A percentile compares a stretch with the other conserved stretches of the same genome.
Conservation (phyloP, 2,113 vertebrate genomes). For the Calonectris borealis region DNA sequence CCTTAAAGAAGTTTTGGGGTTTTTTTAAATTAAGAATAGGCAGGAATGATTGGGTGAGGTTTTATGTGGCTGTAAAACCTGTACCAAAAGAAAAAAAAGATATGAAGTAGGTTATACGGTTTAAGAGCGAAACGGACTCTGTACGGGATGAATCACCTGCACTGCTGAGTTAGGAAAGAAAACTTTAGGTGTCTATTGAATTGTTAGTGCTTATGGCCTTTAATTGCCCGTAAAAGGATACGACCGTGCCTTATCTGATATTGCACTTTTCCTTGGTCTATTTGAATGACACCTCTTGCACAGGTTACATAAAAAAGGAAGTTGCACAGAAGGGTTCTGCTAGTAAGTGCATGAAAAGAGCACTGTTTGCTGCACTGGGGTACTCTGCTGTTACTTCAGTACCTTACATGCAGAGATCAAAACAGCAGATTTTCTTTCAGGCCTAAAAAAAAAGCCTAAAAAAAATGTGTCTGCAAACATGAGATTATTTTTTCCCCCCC, state of each 20-base stretch:
- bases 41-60: neutral
- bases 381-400: neutral
- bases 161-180: neutral
- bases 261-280: conserved; percentile 11
- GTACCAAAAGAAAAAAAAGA: neutral
- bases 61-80: neutral
- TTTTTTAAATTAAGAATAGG: neutral
- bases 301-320: neutral
- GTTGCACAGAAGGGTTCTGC: neutral
- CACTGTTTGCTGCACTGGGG: neutral
- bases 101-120: rapidly evolving
- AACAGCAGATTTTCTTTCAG: neutral
- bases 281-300: neutral
- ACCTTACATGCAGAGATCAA: neutral
- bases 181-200: neutral
- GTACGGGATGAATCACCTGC: neutral
- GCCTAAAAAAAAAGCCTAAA: neutral
- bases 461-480: neutral
- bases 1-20: neutral
- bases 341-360: neutral
- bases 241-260: neutral
- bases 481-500: neutral
- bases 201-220: neutral
- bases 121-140: neutral
- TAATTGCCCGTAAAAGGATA: neutral